Evolutionary conservation across 2,888 invertebrate species (phyloP).

Genomic region (Diaprepes abbreviatus): DNA sequence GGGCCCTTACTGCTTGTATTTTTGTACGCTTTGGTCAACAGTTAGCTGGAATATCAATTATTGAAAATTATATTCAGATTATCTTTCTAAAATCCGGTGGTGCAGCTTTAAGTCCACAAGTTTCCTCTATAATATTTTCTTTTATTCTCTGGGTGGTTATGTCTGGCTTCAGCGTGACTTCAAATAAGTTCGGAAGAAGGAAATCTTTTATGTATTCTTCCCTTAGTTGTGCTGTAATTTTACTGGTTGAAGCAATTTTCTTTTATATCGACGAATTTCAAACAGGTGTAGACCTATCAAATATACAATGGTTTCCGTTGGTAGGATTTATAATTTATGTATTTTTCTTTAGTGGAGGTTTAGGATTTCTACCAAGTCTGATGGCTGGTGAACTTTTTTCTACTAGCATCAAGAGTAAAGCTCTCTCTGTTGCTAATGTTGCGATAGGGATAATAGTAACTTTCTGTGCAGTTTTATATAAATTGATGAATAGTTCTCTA

Average conservation of each 20-base stretch:
- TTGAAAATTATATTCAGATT: conserved; percentile 59
- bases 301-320: conserved; percentile 59
- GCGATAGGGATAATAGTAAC: conserved; percentile 55
- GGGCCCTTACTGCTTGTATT: conserved; percentile 56
- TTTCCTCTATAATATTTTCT: conserved; percentile 54
- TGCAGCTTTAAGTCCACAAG: conserved; percentile 54
- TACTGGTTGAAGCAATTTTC: conserved; percentile 55
- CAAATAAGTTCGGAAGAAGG: conserved; percentile 57
- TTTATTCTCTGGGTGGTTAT: conserved; percentile 51
- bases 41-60: conserved; percentile 57
- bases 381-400: conserved; percentile 61
- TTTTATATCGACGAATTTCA: conserved; percentile 55
- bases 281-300: conserved; percentile 51
- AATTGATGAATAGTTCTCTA: conserved; percentile 55
- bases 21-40: conserved; percentile 60
- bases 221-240: conserved; percentile 50
- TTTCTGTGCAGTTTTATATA: conserved; percentile 57
- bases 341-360: conserved; percentile 55
- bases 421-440: conserved; percentile 55
- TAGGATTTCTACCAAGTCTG: conserved; percentile 59
- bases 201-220: conserved; percentile 55
- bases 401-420: conserved; percentile 61
- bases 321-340: conserved; percentile 59
- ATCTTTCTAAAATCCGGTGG: too few species aligned
- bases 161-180: conserved; percentile 52